phyloP scores from a whole-genome alignment of 2,797 vertebrate species.

The Tolypeutes matacus region DNA sequence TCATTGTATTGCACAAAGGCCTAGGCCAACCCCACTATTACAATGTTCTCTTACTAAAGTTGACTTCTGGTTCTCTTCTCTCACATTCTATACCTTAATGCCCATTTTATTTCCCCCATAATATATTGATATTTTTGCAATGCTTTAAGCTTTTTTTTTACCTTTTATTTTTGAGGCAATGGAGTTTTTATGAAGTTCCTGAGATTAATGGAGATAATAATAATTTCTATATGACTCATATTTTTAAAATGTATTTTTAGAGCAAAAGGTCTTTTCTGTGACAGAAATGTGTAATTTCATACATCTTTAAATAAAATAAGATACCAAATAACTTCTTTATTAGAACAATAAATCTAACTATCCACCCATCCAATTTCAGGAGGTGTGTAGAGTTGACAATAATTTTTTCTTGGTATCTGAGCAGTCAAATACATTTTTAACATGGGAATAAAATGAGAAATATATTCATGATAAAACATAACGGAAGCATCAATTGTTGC shows the following conservation, averaged over 20 bases:
- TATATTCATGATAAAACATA: neutral
- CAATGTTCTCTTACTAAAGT: neutral
- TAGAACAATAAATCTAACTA: neutral
- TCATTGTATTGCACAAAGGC: no score
- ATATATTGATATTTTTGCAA: neutral
- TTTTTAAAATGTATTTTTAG: no score
- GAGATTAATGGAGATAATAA: neutral
- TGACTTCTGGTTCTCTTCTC: neutral
- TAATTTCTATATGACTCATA: neutral
- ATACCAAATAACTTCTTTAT: neutral
- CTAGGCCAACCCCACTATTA: neutral
- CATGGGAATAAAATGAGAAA: neutral
- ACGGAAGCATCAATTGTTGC: neutral
- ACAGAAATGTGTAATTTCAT: neutral
- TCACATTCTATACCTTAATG: neutral
- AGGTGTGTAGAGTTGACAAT: neutral
- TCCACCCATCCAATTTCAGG: neutral
- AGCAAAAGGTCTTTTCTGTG: neutral
- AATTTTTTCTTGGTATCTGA: neutral
- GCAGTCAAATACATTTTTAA: neutral
- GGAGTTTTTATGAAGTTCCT: neutral
- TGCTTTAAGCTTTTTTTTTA: no score
- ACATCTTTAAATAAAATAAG: neutral
- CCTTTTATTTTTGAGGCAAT: no score
- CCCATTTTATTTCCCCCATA: neutral